phyloP scores from a whole-genome alignment of 1,140 invertebrate genomes.

The Lepidurus arcticus region DNA sequence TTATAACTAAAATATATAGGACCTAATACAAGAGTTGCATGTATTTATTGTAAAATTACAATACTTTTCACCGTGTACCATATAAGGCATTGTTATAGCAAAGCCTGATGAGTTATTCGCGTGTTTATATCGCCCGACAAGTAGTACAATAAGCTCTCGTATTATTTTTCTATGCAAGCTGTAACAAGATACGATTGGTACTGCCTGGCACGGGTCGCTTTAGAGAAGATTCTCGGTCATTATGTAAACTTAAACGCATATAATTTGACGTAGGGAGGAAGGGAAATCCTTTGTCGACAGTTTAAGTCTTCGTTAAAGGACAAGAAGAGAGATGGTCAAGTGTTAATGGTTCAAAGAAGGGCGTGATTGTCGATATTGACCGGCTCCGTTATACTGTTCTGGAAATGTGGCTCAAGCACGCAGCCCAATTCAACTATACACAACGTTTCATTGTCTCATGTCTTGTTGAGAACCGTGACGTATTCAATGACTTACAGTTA shows the following conservation, averaged over 20 bases:
- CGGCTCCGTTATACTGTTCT: not conserved
- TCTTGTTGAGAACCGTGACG: no score
- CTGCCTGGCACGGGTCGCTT: not conserved
- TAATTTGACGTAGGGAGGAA: no score
- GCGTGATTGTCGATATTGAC: conserved; percentile 14
- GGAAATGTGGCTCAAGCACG: not conserved
- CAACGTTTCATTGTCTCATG: no score
- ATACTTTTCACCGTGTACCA: not conserved
- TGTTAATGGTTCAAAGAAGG: not conserved
- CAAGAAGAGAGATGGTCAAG: not conserved
- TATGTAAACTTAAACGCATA: not conserved
- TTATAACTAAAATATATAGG: no score
- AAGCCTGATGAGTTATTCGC: not conserved
- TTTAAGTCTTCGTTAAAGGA: not conserved
- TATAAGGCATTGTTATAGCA: not conserved
- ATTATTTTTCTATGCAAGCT: not conserved
- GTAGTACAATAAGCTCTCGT: not conserved
- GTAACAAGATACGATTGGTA: not conserved
- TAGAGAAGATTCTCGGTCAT: not conserved
- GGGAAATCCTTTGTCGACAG: no score
- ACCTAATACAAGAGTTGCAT: no score
- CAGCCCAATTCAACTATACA: not conserved
- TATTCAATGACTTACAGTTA: no score
- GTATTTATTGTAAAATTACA: no score
- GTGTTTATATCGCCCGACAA: not conserved